Base-by-base conservation (phyloP, 1,140 invertebrate genomes). In the Sarcophaga peregrina region DNA sequence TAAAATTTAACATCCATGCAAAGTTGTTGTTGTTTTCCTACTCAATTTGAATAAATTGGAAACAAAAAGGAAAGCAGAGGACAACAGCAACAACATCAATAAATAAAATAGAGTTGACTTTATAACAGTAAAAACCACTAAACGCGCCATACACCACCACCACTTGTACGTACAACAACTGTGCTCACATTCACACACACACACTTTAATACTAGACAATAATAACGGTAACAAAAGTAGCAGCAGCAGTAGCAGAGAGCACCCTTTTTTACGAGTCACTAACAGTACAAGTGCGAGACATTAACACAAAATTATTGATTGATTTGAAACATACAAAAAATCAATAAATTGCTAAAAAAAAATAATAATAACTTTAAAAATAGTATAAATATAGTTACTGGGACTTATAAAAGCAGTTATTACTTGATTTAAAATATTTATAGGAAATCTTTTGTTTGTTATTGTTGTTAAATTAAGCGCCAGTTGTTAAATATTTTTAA, bases 261-360 rank as follows among this genome's bases (percentile, higher is more conserved):
- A 78, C 80, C 80, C 58, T 68, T 81, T 58, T 62, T 46, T 52
- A 78, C 75, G 75, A 52, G 13, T 52, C 47, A 50, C 75, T 78
- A 50, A 78, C 47, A 50, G 75, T 50, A 50, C 75, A 78, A 78
- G 75, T 78, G 75, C 75, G 75, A 78, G 75, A 72, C 81, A 50
- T 89, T 89, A 88, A 88, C 87, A 88, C 87, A 87, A 87, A 86
- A 89, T 88, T 89, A 89, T 89, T 87, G 87, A 89, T 89, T 89
- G 87, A 89, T 89, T 88, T 87, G 50, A 83, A 85, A 84, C 85
- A 85, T 82, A 50, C 46, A 78, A 86, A 87, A 88, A 88, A 87
- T 88, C 87, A 54, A 76, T 76, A 50, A 75, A 81, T 81, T 37
- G 20, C 80, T 62, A 81, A 80, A 68, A 68, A 46, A 80, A 80